Conservation (phyloP, 2,888 invertebrate species). For the Sminthurides aquaticus region DNA sequence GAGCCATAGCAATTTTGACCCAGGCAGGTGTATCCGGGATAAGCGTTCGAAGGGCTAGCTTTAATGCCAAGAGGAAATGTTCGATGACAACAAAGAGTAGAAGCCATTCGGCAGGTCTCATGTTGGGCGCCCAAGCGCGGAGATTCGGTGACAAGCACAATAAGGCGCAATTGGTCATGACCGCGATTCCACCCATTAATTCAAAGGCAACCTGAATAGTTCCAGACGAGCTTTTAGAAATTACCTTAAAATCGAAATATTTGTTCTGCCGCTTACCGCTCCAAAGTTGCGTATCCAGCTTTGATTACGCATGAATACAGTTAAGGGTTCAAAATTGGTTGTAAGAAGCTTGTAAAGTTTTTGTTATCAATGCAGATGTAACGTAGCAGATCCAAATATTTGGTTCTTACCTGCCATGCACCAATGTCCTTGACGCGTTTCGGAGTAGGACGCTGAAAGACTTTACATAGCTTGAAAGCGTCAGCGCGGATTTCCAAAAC, state of each 20-base stretch:
- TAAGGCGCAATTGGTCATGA: conserved; percentile 67
- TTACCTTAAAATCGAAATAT: background rate
- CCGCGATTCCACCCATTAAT: conserved; percentile 59
- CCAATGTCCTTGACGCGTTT: conserved; percentile 62
- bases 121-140: conserved; percentile 48
- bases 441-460: conserved; percentile 61
- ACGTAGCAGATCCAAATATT: background rate
- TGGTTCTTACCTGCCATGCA: conserved; percentile 61
- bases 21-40: conserved; percentile 65
- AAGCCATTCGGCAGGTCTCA: conserved; percentile 51
- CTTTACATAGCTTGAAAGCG: conserved; percentile 64
- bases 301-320: too few relatives aligned
- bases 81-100: conserved; percentile 61
- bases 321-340: too few relatives aligned
- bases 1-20: conserved; percentile 58
- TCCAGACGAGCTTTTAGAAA: background rate
- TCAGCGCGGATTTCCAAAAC: conserved; percentile 66
- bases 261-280: too few relatives aligned
- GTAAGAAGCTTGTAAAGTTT: too few relatives aligned
- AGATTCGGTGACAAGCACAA: conserved; percentile 62
- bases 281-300: too few relatives aligned
- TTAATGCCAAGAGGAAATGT: conserved; percentile 60
- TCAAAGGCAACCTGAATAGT: conserved; percentile 56
- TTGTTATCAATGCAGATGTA: too few relatives aligned
- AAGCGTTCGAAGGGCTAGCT: conserved; percentile 58